These are phyloP conservation scores for Lordiphosa stackelbergi DNA, from an alignment of 1,140 invertebrate species.

Conservation along the genomic window DNA sequence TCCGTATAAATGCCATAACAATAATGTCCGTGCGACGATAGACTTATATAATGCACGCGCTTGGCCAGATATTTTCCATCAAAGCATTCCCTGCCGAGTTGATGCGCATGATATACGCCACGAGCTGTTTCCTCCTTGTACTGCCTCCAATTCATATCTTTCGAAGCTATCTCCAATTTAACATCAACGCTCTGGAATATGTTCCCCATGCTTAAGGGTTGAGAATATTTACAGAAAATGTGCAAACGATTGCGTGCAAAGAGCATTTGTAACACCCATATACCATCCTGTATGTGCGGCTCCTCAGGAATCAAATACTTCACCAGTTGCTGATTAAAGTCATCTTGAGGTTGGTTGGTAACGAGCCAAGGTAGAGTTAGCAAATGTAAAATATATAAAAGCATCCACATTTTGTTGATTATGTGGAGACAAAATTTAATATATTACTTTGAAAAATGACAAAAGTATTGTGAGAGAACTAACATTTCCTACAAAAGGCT, in stretches of 20 bases:
- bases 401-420: background rate
- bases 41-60: conserved; percentile 4
- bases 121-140: conserved; percentile 15
- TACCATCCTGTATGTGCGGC: conserved; percentile 10
- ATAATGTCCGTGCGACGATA: conserved; percentile 7
- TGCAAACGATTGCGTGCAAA: conserved; percentile 10
- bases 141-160: conserved; percentile 10
- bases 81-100: background rate
- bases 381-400: too few relatives aligned
- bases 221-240: conserved; percentile 24
- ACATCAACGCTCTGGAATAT: conserved; percentile 4
- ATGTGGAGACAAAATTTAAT: background rate
- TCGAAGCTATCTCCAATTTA: too few relatives aligned
- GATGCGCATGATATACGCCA: conserved; percentile 2
- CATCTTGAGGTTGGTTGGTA: too few relatives aligned
- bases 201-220: conserved; percentile 1
- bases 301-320: conserved; percentile 20
- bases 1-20: conserved; percentile 41
- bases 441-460: background rate
- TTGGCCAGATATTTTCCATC: conserved; percentile 17
- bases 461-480: too few relatives aligned
- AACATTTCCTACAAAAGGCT: too few relatives aligned
- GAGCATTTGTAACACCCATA: conserved; percentile 11
- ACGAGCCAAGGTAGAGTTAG: too few relatives aligned
- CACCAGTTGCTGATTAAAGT: conserved; percentile 6